These are phyloP conservation scores for Poeciliopsis prolifica DNA, from an alignment of 2,113 vertebrate species.

Conservation along the genomic window DNA sequence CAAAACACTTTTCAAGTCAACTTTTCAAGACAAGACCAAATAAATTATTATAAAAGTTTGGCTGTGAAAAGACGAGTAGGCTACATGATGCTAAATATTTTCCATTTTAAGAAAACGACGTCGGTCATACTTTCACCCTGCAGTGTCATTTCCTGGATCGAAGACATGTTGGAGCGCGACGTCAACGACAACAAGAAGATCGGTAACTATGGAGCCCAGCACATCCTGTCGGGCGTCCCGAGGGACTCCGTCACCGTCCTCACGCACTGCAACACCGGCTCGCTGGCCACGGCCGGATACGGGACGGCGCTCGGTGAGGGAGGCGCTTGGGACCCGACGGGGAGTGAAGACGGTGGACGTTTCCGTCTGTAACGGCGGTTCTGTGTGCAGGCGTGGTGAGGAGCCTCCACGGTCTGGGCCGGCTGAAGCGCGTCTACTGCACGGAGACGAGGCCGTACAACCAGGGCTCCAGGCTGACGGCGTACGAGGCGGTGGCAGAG, in stretches of 20 bases:
- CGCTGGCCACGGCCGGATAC: conserved; percentile 89
- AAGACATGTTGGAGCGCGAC: conserved; percentile 88
- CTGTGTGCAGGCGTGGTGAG: conserved; percentile 83
- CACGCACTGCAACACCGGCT: conserved; percentile 92
- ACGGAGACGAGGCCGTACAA: conserved; percentile 92
- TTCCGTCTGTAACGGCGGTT: neutral
- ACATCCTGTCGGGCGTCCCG: conserved; percentile 82
- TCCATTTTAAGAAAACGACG: too few species aligned
- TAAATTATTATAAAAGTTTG: too few species aligned
- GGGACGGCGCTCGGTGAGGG: conserved; percentile 87
- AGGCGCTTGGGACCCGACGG: neutral
- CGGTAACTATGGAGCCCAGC: conserved; percentile 86
- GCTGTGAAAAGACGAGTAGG: too few species aligned
- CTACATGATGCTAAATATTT: too few species aligned
- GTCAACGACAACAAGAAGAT: conserved; percentile 87
- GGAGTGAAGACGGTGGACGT: conserved; percentile 2
- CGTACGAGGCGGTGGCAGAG: conserved; percentile 87
- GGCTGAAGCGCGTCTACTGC: conserved; percentile 86
- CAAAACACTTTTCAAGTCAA: too few species aligned
- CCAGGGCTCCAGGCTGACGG: conserved; percentile 88
- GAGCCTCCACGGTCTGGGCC: conserved; percentile 82
- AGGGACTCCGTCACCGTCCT: conserved; percentile 84
- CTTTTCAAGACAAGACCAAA: too few species aligned
- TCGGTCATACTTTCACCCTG: conserved; percentile 1
- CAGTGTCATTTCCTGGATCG: conserved; percentile 86